Percentiles rank a stretch among this genome's conserved stretches.
Evolutionary conservation across 2,888 invertebrate species (phyloP).

Genomic region (Trachelus stipa): DNA sequence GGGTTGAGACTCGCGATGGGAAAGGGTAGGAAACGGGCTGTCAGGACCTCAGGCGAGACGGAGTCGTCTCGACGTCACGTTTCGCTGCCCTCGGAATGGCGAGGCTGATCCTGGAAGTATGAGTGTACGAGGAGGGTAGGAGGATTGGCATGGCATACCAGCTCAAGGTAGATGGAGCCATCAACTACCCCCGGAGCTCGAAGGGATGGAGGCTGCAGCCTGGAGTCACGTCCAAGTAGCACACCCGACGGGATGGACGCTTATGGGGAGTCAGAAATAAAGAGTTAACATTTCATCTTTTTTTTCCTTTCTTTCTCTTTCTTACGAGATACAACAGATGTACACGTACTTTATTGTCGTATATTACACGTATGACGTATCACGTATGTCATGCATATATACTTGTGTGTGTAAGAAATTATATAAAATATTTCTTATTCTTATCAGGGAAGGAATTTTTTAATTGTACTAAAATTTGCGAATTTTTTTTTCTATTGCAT

Average conservation of each 20-base stretch:
- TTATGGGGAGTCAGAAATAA: conserved; percentile 27
- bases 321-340: too few relatives aligned
- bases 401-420: too few relatives aligned
- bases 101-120: background rate
- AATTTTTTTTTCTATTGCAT: too few relatives aligned
- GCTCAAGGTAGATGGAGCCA: conserved; percentile 24
- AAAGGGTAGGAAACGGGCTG: conserved; percentile 5
- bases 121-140: background rate
- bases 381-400: too few relatives aligned
- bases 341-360: too few relatives aligned
- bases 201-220: conserved; percentile 15
- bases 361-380: too few relatives aligned
- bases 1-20: background rate
- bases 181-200: conserved; percentile 21
- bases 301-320: background rate
- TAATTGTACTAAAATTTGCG: too few relatives aligned
- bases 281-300: conserved; percentile 22
- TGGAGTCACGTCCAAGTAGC: conserved; percentile 23
- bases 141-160: conserved; percentile 14
- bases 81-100: conserved; percentile 11
- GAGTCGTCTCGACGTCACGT: conserved; percentile 21
- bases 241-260: conserved; percentile 24
- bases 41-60: conserved; percentile 20
- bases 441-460: too few relatives aligned
- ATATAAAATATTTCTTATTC: too few relatives aligned